Evolutionary conservation across 2,797 vertebrate genomes (phyloP), one percentile per base, ranked within the genome.

Genomic region (Darevskia mixta): DNA sequence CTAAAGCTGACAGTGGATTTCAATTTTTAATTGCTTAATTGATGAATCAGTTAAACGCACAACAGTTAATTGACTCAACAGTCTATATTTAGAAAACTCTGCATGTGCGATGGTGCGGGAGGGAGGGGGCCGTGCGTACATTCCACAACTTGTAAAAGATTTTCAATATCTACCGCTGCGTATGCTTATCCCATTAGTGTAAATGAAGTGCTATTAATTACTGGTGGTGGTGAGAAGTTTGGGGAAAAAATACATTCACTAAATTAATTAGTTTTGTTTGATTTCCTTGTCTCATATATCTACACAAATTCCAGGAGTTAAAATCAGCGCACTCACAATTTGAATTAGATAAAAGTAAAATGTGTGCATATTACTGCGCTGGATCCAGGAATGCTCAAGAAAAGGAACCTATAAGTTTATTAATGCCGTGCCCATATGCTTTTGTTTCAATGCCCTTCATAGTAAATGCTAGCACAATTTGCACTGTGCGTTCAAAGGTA

Each of bases 191-290:
- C 69, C 82, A 84, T 88, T 79, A 79, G 49, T 72, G 67, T 72
- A 84, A 88, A 84, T 64, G 77, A 84, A 76, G 23, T 73, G 61
- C 75, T 72, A 72, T 61, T 84, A 71, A 83, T 79, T 88, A 83
- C 75, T 55, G 75, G 61, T 79, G 8, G 29, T 79, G 9, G 32
- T 58, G 78, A 61, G 9, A 83, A 88, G 67, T 64, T 83, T 32
- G 83, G 61, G 79, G 58, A 69, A 61, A 43, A 83, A 9, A 45
- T n/a, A 71, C 3, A 85, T 88, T 77, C 0, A 76, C 49, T 23
- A 23, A 45, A 35, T 69, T 79, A 85, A 69, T 85, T 35, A 41
- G 78, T 86, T 90, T 90, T 85, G 89, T 90, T 83, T 86, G 18
- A 64, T n/a, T 79, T 43, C 66, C 9, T 55, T 32, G 80, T 90